These are phyloP conservation scores for Drosophila antonietae DNA, from an alignment of 2,888 invertebrate species.

Conservation along the genomic window DNA sequence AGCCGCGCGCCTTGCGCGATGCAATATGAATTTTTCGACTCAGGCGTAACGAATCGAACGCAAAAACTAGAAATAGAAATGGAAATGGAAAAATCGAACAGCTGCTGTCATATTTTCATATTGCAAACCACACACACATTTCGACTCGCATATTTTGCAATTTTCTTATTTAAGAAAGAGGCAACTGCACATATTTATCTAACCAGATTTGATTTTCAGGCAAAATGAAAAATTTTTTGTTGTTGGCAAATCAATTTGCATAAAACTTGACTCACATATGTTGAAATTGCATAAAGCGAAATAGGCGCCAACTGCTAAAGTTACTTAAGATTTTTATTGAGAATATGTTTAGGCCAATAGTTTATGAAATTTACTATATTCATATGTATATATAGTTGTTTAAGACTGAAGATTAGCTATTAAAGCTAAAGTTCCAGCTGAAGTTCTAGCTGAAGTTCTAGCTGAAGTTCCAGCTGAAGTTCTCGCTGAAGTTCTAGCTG, in stretches of 20 bases:
- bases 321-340: slow-evolving; percentile 6
- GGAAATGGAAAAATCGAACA: slow-evolving; percentile 18
- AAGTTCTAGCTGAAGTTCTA: no score
- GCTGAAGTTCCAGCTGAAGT: background rate
- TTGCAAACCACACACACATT: slow-evolving; percentile 37
- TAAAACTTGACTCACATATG: slow-evolving; percentile 42
- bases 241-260: slow-evolving; percentile 52
- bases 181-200: slow-evolving; percentile 23
- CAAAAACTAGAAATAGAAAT: slow-evolving; percentile 1
- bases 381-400: background rate
- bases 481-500: no score
- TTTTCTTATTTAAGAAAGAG: slow-evolving; percentile 49
- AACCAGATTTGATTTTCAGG: background rate
- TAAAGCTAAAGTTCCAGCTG: no score
- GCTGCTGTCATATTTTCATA: slow-evolving; percentile 51
- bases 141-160: slow-evolving; percentile 33
- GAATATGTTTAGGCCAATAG: background rate
- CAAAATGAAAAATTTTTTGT: slow-evolving; percentile 46
- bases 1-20: slow-evolving; percentile 30
- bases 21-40: slow-evolving; percentile 38
- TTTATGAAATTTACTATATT: background rate
- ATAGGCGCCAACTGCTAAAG: slow-evolving; percentile 24
- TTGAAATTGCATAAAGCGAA: slow-evolving; percentile 22
- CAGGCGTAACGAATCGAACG: slow-evolving; percentile 43
- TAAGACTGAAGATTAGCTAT: background rate